Conservation (phyloP, 2,113 vertebrate species). For the Cyphomyrus plagiostoma region DNA sequence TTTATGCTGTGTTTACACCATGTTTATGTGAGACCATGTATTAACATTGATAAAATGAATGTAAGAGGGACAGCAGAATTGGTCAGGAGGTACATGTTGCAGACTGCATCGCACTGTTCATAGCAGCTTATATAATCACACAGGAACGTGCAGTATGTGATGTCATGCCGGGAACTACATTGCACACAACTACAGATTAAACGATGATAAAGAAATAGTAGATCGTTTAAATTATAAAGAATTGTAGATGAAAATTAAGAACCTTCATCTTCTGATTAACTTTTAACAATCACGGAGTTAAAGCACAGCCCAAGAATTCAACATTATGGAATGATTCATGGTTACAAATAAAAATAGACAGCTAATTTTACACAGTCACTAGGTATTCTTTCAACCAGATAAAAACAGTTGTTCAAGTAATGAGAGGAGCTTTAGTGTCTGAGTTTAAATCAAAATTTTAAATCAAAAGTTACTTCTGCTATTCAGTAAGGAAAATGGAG, state of each 20-base stretch:
- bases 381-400: not conserved
- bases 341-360: not conserved
- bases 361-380: not conserved
- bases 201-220: not conserved
- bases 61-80: not conserved
- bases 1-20: constrained; percentile 15
- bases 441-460: not conserved
- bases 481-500: not conserved
- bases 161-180: not conserved
- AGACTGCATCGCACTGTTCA: not conserved
- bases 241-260: not conserved
- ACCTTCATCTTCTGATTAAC: not conserved
- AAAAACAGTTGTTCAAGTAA: not conserved
- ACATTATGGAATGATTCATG: not conserved
- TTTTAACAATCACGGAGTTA: not conserved
- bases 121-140: not conserved
- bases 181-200: not conserved
- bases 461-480: not conserved
- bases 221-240: not conserved
- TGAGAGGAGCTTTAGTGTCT: not conserved
- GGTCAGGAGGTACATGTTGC: not conserved
- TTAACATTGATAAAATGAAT: constrained; percentile 28
- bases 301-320: not conserved
- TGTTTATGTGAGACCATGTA: constrained; percentile 55
- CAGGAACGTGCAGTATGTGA: not conserved